Evolutionary conservation across 2,797 vertebrate genomes (phyloP), one percentile per base, ranked within the genome.

Genomic region (Mycteria americana): DNA sequence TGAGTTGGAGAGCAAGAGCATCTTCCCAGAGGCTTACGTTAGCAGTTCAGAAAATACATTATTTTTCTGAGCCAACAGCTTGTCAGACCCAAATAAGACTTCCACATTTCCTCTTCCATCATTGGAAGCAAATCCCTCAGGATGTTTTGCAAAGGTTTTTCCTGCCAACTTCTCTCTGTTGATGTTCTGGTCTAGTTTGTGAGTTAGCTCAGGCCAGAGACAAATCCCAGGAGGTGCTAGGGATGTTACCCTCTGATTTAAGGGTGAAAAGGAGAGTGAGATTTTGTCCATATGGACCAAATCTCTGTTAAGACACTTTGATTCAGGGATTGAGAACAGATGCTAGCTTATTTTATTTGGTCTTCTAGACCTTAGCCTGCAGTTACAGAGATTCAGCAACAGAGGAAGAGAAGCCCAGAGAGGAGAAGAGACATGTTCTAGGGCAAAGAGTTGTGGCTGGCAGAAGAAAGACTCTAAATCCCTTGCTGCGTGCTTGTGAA

Each of bases 371-470:
- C 27, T 62, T 43, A 39, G 14, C 28, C 14, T 83, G 53, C 39
- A 63, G 11, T 6, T 85, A 7, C 18, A 84, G 69, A 60, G 22
- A 72, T 63, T 60, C 43, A 48, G 11, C 15, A 74, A 39, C 18
- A 81, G 24, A 73, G 17, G 18, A 87, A 45, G 5, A 62, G 24
- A 64, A 60, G 4, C 15, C 14, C 22, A 62, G 31, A 74, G 27
- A 46, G 6, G 15, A 69, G 73, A 73, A 13, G 5, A 37, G 22
- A 5, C 0, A 4, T 1, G 0, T 73, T 39, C 5, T 22, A 33
- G 18, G 46, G 11, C 50, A 56, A 14, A 39, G 15, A 39, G 18
- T 10, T 7, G 17, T 13, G 70, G 14, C 7, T 56, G 31, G 16
- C 6, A 72, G 37, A 65, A 79, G 24, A 33, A 67, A 90, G 4